Evolutionary conservation across 1,140 invertebrate genomes (phyloP), one percentile per base, ranked within the genome.

Genomic region (Hyposmocoma kahamanoa): DNA sequence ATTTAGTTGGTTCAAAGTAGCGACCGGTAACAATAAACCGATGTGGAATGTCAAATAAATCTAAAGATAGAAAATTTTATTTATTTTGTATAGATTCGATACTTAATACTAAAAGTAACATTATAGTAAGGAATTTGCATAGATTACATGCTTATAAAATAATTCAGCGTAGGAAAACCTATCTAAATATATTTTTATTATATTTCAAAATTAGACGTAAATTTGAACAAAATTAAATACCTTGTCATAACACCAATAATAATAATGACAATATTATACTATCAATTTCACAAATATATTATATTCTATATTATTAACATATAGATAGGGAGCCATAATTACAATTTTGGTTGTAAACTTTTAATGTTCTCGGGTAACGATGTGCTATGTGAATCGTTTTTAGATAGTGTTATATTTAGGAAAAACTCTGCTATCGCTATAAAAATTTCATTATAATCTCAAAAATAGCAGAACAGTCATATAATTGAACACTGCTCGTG

Each of bases 401-500:
- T 28, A 11, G 24, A 28, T 28, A 6, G 24, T 6, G 11, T 28
- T 6, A 28, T 6, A 28, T 28, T 6, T 28, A 28, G 5, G 11
- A 11, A 28, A 11, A 28, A 28, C 24, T 6, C 6, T 28, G 71
- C 63, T 56, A 60, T 67, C 69, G 68, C 61, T 54, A 73, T 80
- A 79, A 82, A 82, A 82, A 72, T 80, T 82, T 82, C 75, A 76
- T 80, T 82, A 78, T 82, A 82, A 81, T 77, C 67, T 74, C 59
- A 50, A 55, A 79, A 75, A 82, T 82, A 79, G 68, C 67, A 65
- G 65, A 67, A 71, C 72, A 72, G 75, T 78, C 62, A 64, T 79
- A 62, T 79, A 68, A 78, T 78, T 82, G 75, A 79, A 70, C 52
- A 70, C 59, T 67, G 53, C 58, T 46, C 50, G 41, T 53, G 56